phyloP scores from a whole-genome alignment of 2,797 vertebrate genomes.

The Clarias fuscus region DNA sequence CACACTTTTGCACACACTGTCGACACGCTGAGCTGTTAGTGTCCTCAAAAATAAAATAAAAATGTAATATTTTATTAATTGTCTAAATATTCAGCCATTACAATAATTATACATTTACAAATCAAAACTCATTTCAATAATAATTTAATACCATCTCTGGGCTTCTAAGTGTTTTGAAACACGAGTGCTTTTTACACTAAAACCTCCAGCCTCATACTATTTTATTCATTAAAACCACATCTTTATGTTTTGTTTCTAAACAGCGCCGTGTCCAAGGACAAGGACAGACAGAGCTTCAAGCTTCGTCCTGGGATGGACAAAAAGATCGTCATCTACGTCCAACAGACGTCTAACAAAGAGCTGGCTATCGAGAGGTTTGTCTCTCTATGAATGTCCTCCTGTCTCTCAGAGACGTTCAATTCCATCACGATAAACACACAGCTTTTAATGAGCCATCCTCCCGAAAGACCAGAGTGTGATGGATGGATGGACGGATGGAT shows the following conservation, averaged over 20 bases:
- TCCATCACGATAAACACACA: not conserved
- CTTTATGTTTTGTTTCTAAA: conserved; percentile 3
- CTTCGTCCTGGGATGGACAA: conserved; percentile 96
- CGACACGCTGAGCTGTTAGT: too few relatives aligned
- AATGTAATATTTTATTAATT: too few relatives aligned
- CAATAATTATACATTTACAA: too few relatives aligned
- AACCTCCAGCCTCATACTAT: not conserved
- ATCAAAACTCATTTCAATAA: not conserved
- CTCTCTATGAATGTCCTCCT: not conserved
- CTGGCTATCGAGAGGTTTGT: conserved; percentile 94
- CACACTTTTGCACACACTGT: too few relatives aligned
- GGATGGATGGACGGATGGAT: not conserved
- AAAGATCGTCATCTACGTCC: conserved; percentile 97
- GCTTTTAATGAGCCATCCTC: not conserved
- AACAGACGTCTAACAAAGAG: conserved; percentile 97
- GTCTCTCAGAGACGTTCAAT: not conserved
- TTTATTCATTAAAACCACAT: not conserved
- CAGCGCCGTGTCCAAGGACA: conserved; percentile 97
- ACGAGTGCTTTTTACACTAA: not conserved
- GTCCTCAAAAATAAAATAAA: too few relatives aligned
- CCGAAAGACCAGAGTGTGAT: not conserved
- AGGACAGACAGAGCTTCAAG: conserved; percentile 98
- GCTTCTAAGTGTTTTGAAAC: not conserved
- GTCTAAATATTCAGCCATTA: too few relatives aligned
- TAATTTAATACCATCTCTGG: not conserved